phyloP scores from a whole-genome alignment of 2,113 vertebrate genomes.

The Sylvilagus bachmani region DNA sequence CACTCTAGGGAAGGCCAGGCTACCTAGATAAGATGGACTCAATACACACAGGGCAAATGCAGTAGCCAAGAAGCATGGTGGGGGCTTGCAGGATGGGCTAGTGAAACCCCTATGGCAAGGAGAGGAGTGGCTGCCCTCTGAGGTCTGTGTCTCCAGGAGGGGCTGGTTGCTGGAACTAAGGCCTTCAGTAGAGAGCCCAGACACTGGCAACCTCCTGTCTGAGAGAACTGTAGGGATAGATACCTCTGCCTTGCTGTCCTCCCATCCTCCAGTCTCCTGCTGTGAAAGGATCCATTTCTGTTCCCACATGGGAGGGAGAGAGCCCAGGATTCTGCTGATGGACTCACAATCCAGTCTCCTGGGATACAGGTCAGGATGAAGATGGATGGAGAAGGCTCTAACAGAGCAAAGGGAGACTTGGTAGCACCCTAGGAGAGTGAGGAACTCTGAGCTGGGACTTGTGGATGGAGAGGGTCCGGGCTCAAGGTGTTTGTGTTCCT shows the following conservation, averaged over 20 bases:
- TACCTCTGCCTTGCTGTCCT: neutral
- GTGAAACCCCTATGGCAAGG: neutral
- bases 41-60: neutral
- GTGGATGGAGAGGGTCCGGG: neutral
- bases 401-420: neutral
- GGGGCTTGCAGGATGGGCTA: fast-evolving
- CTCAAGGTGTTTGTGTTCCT: neutral
- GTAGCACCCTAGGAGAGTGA: neutral
- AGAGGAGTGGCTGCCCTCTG: neutral
- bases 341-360: too few relatives aligned
- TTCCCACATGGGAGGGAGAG: neutral
- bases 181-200: neutral
- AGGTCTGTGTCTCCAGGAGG: neutral
- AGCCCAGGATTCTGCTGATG: neutral
- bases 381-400: neutral
- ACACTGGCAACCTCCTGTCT: neutral
- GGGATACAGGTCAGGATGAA: neutral
- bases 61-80: neutral
- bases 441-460: neutral
- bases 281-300: neutral
- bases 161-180: neutral
- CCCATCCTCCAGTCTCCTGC: neutral
- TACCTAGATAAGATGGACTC: neutral
- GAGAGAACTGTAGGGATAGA: neutral
- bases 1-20: neutral